Evolutionary conservation across 2,888 invertebrate genomes (phyloP), one percentile per base, ranked within the genome.

Genomic region (Pseudococcus longispinus): DNA sequence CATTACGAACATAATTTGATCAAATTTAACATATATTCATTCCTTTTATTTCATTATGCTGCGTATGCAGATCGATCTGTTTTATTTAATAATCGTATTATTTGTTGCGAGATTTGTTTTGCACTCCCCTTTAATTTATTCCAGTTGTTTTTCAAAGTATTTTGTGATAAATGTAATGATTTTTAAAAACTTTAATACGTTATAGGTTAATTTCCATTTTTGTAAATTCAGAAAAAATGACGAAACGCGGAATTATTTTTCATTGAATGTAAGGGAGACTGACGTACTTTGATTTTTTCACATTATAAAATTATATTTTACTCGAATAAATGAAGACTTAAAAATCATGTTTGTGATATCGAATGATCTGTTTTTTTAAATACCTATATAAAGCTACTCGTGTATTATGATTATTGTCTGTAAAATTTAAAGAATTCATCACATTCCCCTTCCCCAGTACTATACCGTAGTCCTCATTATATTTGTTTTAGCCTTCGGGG

Each of bases 281-380:
- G 60, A 60, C 60, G 60, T 60, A 23, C 11, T 74, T 8, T 18
- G 18, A 18, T 18, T 18, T 32, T 37, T 37, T 37, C 37, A 74
- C 13, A 32, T 32, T 32, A 4, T 74, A 32, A 32, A 74, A 0
- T 74, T 74, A 26, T 32, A 74, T 32, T 74, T 32, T 37, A 74
- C 18, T 74, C 32, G 6, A 29, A 74, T 74, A 32, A 74, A 18
- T 74, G 18, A 74, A 74, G 74, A 74, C 74, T 74, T 37, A 32
- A 74, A 74, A 60, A 60, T 74, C 74, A 32, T 74, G 74, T 74
- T 74, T 74, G 74, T 74, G 74, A 74, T 74, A 74, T 74, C 18
- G 5, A 74, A 32, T 74, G 74, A 74, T 74, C 74, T 74, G 74
- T 60, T 60, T 60, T 60, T 60, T 60, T 60, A n/a, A n/a, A 55